Conservation (phyloP, 1,140 invertebrate species). For the Alviniconcha marisindica region DNA sequence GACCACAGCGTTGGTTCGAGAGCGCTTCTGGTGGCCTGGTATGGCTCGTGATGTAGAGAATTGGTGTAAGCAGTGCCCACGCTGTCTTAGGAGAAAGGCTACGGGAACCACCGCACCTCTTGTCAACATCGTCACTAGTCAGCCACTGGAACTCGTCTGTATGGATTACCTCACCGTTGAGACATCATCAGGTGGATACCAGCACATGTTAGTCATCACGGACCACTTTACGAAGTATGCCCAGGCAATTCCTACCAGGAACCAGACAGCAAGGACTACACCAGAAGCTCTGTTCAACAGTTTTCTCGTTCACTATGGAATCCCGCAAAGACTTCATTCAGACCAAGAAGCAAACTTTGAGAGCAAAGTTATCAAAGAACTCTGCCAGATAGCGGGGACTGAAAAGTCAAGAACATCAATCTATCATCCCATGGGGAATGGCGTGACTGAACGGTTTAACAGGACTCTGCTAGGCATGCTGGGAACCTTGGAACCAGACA, state of each 20-base stretch:
- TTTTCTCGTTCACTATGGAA: constrained; percentile 69
- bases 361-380: constrained; percentile 49
- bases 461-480: constrained; percentile 54
- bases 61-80: constrained; percentile 33
- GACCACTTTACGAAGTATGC: constrained; percentile 51
- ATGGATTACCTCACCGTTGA: constrained; percentile 49
- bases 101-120: constrained; percentile 22
- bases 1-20: constrained; percentile 22
- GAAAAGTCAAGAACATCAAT: constrained; percentile 51
- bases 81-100: constrained; percentile 40
- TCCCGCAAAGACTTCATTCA: constrained; percentile 69
- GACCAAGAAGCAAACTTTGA: constrained; percentile 70
- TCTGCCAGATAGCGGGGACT: constrained; percentile 48
- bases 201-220: no score
- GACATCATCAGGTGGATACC: constrained; percentile 40
- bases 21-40: constrained; percentile 45
- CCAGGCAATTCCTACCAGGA: constrained; percentile 58
- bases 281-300: constrained; percentile 69
- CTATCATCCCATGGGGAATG: constrained; percentile 59
- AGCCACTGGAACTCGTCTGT: constrained; percentile 46
- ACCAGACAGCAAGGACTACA: constrained; percentile 71
- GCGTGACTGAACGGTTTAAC: constrained; percentile 60
- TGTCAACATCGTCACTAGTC: constrained; percentile 35
- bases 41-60: constrained; percentile 34
- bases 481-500: constrained; percentile 22